These are phyloP conservation scores for Bacillus rossius DNA, from an alignment of 1,140 invertebrate species.

Conservation along the genomic window DNA sequence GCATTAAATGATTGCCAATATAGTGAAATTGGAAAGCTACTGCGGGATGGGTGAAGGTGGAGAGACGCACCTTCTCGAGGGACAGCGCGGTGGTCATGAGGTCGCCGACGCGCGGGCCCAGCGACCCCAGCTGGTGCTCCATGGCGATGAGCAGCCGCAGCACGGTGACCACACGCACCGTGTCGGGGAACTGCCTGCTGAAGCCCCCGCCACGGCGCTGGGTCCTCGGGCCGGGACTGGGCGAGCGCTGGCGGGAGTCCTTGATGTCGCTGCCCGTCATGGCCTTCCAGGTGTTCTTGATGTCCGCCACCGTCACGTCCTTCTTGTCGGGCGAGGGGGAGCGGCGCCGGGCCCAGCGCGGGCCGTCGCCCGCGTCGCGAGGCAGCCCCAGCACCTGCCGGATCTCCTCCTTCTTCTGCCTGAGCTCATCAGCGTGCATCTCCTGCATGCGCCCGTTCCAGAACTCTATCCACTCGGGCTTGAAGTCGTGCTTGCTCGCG, in stretches of 20 bases:
- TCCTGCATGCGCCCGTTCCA: conserved; percentile 77
- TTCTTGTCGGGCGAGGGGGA: background rate
- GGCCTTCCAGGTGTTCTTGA: conserved; percentile 32
- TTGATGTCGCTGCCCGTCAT: conserved; percentile 28
- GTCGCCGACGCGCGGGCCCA: conserved; percentile 70
- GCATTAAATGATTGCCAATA: no score
- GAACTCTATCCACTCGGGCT: conserved; percentile 78
- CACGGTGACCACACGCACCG: conserved; percentile 52
- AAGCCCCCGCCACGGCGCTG: background rate
- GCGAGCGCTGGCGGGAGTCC: conserved; percentile 11
- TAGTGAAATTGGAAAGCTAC: no score
- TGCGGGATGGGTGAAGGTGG: no score
- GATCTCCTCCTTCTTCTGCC: conserved; percentile 49
- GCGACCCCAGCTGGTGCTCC: conserved; percentile 70
- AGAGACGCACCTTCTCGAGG: conserved; percentile 63
- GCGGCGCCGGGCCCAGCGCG: no score
- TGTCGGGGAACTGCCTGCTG: no score
- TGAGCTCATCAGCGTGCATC: conserved; percentile 60
- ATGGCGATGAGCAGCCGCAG: conserved; percentile 68
- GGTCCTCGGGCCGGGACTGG: conserved; percentile 16
- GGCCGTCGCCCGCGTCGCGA: background rate
- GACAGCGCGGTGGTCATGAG: conserved; percentile 65
- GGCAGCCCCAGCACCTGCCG: conserved; percentile 38
- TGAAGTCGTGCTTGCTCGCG: conserved; percentile 72
- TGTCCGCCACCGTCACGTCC: conserved; percentile 28